Base-by-base conservation (phyloP, 2,888 invertebrate genomes). In the Thecocarcelia acutangulata region DNA sequence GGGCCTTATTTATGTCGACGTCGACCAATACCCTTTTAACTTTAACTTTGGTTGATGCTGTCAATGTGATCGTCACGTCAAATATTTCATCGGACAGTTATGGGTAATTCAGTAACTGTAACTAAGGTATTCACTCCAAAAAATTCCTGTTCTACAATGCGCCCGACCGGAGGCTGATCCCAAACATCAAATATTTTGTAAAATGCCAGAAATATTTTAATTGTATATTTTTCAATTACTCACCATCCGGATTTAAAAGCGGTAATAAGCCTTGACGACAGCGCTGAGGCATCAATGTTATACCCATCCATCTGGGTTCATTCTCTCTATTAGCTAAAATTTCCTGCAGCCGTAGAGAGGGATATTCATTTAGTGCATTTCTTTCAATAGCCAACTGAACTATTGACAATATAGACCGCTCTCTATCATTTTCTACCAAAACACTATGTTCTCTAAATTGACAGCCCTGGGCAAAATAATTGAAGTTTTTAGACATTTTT, bases 391-490 rank as follows among this genome's bases (percentile, higher is more conserved):
- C 90, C 21, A 91, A 85, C 84, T 91, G 90, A 1, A 87, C 86
- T 48, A 91, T 88, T 33, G 88, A 86, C 17, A 94, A 91, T 54
- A 95, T 93, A 0, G 94, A 93, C 13, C 94, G 93, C 86, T 96
- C 96, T 4, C 93, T 91, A 76, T 94, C 93, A 15, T 93, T 92
- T 58, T 93, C 92, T 77, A 95, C 93, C 83, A 93, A 92, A 1
- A 95, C 93, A 58, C 92, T 91, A 89, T 96, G 95, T 87, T 96
- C 95, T 21, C 94, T 92, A 88, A 94, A 94, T 87, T 94, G 94
- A 84, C 95, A 96, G 28, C 95, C 95, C 94, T 95, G 85, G 2
- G 78, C 1, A 40, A 33, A 21, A 40, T 13, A 63, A 15, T 46
- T 37, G 17, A 58, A 28, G n/a, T n/a, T n/a, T n/a, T n/a, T n/a